These are phyloP conservation scores for Diceros bicornis DNA, from an alignment of 2,797 vertebrate species.

Conservation along the genomic window DNA sequence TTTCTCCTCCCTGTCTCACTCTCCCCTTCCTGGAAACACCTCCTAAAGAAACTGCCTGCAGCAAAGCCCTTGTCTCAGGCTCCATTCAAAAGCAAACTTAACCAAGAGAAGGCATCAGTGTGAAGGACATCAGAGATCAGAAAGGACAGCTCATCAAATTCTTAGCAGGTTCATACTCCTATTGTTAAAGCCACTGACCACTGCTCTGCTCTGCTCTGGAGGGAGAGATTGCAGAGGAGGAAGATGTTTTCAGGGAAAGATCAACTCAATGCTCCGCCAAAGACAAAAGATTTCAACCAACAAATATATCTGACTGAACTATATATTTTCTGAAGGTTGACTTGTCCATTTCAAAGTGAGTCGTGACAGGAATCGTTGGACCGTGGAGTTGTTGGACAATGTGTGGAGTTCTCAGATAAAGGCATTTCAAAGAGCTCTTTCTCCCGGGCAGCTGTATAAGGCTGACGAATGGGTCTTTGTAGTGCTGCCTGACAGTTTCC, in stretches of 20 bases:
- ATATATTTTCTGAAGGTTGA: constrained; percentile 53
- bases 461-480: not conserved
- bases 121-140: not conserved
- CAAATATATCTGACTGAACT: not conserved
- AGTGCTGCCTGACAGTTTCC: not conserved
- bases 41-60: not conserved
- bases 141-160: not conserved
- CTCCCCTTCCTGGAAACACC: not conserved
- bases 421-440: constrained; percentile 41
- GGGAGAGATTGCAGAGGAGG: not conserved
- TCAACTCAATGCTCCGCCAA: not conserved
- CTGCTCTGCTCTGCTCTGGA: not conserved
- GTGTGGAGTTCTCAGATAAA: constrained; percentile 52
- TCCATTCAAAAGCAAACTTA: not conserved
- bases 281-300: constrained; percentile 37
- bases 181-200: not conserved
- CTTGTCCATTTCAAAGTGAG: constrained; percentile 40
- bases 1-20: not conserved
- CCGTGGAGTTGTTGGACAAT: not conserved
- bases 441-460: not conserved
- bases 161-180: not conserved
- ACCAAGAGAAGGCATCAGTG: not conserved
- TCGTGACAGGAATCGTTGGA: constrained; percentile 1
- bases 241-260: not conserved
- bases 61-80: not conserved